Evolutionary conservation across 2,113 vertebrate genomes (phyloP).

Genomic region (Acrocephalus arundinaceus): DNA sequence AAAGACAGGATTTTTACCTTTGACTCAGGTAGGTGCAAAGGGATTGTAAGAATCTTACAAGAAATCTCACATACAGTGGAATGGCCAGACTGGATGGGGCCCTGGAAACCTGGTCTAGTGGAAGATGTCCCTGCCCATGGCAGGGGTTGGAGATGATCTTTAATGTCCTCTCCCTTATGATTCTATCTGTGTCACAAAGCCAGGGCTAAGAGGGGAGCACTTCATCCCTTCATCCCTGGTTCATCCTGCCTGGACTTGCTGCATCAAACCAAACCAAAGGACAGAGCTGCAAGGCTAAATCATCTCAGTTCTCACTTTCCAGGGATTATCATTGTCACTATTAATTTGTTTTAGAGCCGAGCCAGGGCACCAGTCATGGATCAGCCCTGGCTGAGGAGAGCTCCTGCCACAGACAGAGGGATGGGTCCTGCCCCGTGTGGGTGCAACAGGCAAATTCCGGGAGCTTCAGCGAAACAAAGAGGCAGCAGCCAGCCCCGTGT

Average conservation of each 20-base stretch:
- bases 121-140: background rate
- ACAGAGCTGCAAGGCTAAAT: background rate
- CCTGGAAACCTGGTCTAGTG: background rate
- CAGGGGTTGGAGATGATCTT: background rate
- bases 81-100: background rate
- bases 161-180: no score
- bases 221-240: background rate
- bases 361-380: background rate
- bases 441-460: background rate
- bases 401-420: background rate
- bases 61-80: background rate
- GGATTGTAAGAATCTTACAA: background rate
- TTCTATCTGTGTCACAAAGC: background rate
- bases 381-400: background rate
- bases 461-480: background rate
- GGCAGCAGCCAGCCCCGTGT: background rate
- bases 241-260: background rate
- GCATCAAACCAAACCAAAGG: background rate
- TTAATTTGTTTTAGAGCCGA: background rate
- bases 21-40: background rate
- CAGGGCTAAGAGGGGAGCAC: background rate
- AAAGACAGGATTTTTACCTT: background rate
- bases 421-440: rapidly evolving
- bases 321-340: background rate
- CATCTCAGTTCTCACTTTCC: background rate